These are phyloP conservation scores for Heliconius ethilla DNA, from an alignment of 2,888 invertebrate genomes.

Conservation along the genomic window DNA sequence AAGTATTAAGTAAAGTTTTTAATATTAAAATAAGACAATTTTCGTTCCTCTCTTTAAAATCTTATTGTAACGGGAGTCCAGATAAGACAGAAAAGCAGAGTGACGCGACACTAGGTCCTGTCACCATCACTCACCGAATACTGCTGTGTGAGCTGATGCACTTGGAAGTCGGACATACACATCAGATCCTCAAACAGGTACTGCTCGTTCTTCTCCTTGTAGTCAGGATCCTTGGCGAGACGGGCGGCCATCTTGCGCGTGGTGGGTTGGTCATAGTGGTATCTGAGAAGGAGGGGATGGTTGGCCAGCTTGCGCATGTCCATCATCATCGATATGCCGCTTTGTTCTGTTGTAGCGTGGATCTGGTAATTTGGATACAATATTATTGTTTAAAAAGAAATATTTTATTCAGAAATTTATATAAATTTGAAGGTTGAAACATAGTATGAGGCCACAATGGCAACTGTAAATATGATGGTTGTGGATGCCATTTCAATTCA, in stretches of 20 bases:
- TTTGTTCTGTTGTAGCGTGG: conserved; percentile 80
- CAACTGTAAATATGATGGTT: too few relatives aligned
- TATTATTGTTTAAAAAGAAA: background rate
- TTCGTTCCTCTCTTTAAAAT: too few relatives aligned
- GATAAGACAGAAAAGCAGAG: background rate
- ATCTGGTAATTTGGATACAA: conserved; percentile 57
- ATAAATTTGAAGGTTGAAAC: too few relatives aligned
- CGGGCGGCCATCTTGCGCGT: conserved; percentile 85
- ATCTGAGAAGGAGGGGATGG: conserved; percentile 93
- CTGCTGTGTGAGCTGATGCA: conserved; percentile 88
- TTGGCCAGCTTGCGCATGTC: conserved; percentile 96
- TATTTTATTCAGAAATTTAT: too few relatives aligned
- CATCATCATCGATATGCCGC: conserved; percentile 92
- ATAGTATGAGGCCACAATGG: too few relatives aligned
- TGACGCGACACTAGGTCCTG: background rate
- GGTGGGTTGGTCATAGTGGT: conserved; percentile 85
- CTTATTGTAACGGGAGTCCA: too few relatives aligned
- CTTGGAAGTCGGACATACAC: conserved; percentile 95
- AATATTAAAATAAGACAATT: too few relatives aligned
- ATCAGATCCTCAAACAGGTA: conserved; percentile 93
- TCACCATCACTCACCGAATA: conserved; percentile 79
- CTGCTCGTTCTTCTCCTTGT: conserved; percentile 89
- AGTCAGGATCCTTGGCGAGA: conserved; percentile 84
- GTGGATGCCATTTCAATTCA: too few relatives aligned
- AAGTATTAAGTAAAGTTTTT: too few relatives aligned